These are phyloP conservation scores for Acromyrmex heyeri DNA, from an alignment of 1,140 invertebrate genomes.

Conservation along the genomic window DNA sequence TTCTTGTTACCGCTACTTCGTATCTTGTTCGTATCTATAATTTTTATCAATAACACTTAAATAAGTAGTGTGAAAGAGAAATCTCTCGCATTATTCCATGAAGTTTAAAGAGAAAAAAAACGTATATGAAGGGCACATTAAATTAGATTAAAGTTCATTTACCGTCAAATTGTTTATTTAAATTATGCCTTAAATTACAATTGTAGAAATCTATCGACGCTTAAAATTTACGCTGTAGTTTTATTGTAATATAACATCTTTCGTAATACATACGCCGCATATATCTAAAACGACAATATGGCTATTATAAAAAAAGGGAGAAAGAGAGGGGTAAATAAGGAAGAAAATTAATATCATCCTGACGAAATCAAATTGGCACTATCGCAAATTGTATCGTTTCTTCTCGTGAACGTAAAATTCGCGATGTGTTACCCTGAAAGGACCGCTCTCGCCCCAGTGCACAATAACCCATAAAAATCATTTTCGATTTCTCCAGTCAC, in stretches of 20 bases:
- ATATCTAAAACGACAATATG: constrained; percentile 76
- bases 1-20: constrained; percentile 72
- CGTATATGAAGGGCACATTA: background rate
- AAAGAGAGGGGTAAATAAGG: background rate
- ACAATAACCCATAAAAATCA: constrained; percentile 13
- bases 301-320: constrained; percentile 65
- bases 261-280: constrained; percentile 71
- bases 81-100: constrained; percentile 12
- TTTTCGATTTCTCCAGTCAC: background rate
- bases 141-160: constrained; percentile 53
- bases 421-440: constrained; percentile 35
- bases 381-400: constrained; percentile 49
- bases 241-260: constrained; percentile 64
- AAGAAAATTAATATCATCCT: constrained; percentile 46
- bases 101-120: constrained; percentile 70
- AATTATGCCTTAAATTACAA: constrained; percentile 78
- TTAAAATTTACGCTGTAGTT: constrained; percentile 73
- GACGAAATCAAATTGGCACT: constrained; percentile 42
- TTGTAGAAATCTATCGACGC: constrained; percentile 79
- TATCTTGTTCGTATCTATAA: constrained; percentile 75
- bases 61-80: background rate
- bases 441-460: background rate
- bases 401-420: constrained; percentile 21
- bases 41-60: constrained; percentile 51
- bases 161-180: constrained; percentile 80